Base-by-base conservation (phyloP, 2,888 invertebrate genomes). In the Cosmia pyralina region DNA sequence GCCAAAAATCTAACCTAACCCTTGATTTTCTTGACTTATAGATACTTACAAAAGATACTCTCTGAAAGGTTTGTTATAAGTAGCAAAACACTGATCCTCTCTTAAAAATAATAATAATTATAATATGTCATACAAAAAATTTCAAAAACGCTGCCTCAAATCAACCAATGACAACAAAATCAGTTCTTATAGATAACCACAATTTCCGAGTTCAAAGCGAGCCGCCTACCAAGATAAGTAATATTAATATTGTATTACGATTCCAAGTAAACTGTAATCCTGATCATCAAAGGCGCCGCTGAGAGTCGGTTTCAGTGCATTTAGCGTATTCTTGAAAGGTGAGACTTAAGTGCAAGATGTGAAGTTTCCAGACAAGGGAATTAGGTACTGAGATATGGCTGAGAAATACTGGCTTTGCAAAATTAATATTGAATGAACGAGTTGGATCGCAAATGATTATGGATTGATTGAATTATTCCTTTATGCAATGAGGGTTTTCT, bases 251-350 rank as follows among this genome's bases (percentile, higher is more conserved):
- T 91, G 90, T 88, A 87, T 87, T 87, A 87, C 87, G 74, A 89
- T 92, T 92, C 91, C 88, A 67, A 86, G 92, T 91, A 93, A 81
- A 79, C 80, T 88, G 90, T 91, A 88, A 90, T 89, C 87, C 89
- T 82, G 83, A 82, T 81, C 81, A 87, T 86, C 85, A 90, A 90
- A 89, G 65, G 62, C 1, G 66, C 92, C 92, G 92, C 74, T 82
- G 78, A 79, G 87, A 71, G 50, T 87, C 85, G 63, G 83, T 88
- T 88, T 88, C 86, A 87, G 83, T 77, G 77, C 82, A 71, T 81
- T 86, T 72, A 75, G 75, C 88, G 74, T 72, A 68, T 81, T 85
- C 83, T 17, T 68, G 90, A 86, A 90, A 91, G 87, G 66, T 84
- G 89, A 90, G 76, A 80, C 84, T 48, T 70, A 22, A 53, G 38